Conservation (phyloP, 2,888 invertebrate species). For the Myopa tessellatipennis region DNA sequence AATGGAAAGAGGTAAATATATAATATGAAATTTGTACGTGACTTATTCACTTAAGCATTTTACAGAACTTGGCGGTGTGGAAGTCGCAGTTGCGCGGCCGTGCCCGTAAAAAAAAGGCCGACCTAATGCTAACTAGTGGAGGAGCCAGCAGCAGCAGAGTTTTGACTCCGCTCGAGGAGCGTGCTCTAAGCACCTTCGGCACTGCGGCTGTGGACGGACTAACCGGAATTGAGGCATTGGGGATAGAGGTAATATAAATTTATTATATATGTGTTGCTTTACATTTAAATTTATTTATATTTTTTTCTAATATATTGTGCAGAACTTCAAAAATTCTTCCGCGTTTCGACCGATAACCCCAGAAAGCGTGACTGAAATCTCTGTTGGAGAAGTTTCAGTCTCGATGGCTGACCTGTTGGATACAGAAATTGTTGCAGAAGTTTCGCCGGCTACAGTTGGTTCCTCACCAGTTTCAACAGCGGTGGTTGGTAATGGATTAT, state of each 20-base stretch:
- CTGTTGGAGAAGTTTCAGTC: not conserved
- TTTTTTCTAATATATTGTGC: not conserved
- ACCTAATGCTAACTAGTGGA: not conserved
- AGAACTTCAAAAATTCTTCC: not conserved
- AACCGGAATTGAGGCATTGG: not conserved
- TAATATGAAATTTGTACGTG: not conserved
- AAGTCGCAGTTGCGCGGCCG: not conserved
- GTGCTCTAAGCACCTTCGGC: not conserved
- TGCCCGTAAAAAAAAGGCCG: not conserved
- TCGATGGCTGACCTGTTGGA: not conserved
- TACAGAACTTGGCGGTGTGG: conserved; percentile 6
- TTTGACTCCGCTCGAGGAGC: not conserved
- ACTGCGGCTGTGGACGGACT: not conserved
- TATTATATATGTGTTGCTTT: not conserved
- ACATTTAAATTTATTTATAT: not conserved
- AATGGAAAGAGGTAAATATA: not conserved
- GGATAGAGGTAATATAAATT: not conserved
- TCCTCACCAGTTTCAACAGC: too few relatives aligned
- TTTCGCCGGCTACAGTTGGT: too few relatives aligned
- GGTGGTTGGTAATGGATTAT: not conserved
- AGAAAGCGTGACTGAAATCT: not conserved
- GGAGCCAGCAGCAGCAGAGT: not conserved
- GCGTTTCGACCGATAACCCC: not conserved
- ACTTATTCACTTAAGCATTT: not conserved
- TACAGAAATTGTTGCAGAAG: not conserved